Evolutionary conservation across 2,888 invertebrate genomes (phyloP), one percentile per base, ranked within the genome.

Genomic region (Sarcophaga variegata): DNA sequence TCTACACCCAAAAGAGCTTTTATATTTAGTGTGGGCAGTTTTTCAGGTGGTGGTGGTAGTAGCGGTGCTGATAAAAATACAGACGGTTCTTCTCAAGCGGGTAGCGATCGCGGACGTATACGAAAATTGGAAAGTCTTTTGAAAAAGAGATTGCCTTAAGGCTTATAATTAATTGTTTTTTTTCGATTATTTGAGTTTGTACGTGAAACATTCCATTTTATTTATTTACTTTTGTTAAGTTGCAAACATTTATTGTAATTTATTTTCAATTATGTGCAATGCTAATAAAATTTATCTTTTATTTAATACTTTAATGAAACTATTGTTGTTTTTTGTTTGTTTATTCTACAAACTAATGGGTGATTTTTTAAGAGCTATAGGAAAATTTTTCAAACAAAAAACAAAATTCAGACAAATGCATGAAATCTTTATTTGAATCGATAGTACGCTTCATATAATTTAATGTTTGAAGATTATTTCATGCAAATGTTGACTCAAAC

Each of bases 71-170:
- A 92, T 77, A 92, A 91, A 72, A 90, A 89, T 79, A 85, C 90
- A 25, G 92, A 92, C 77, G 89, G 90, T 12, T 89, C 89, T 45
- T 89, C 90, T 3, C 91, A 91, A 70, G 37, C 88, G 4, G 84
- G 87, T 12, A 76, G 88, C 17, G 94, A 94, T 90, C 93, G 94
- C 22, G 94, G 94, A 6, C 92, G 94, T 88, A 95, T 95, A 87
- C 94, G 94, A 83, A 94, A 94, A 91, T 91, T 95, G 85, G 95
- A 95, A 89, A 95, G 94, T 90, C 91, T 95, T 66, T 94, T 95
- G 75, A 95, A 95, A 88, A 95, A 95, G 90, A 92, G 94, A 88
- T 91, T 94, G 83, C 94, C 94, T 54, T 93, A 92, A 89, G 6
- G 6, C 20, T 4, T 17, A 49, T 4, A 47, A 54, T 69, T 37